phyloP scores from a whole-genome alignment of 1,140 invertebrate genomes.

The Cotesia glomerata region DNA sequence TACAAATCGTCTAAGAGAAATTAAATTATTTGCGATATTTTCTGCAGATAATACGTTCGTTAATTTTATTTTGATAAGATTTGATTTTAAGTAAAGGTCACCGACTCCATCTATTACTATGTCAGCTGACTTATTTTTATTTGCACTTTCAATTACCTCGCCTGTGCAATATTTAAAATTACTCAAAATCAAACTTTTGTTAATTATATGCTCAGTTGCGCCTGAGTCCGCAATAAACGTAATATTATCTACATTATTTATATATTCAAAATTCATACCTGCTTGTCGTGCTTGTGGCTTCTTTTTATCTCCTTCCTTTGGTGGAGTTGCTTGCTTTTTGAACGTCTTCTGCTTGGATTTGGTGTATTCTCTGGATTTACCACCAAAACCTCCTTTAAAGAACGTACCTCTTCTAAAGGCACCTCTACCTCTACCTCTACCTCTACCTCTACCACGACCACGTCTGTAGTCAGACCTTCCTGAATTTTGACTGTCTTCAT shows the following conservation, averaged over 20 bases:
- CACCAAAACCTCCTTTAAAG: no score
- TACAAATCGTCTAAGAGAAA: conserved; percentile 27
- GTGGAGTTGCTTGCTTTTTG: no score
- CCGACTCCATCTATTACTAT: conserved; percentile 30
- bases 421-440: conserved; percentile 13
- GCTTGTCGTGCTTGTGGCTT: no score
- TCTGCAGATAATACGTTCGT: conserved; percentile 22
- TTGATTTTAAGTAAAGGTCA: conserved; percentile 24
- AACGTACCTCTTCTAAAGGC: neutral
- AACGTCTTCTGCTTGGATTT: no score
- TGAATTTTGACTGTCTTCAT: neutral
- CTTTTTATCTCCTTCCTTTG: no score
- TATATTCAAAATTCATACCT: neutral
- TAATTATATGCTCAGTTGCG: conserved; percentile 31
- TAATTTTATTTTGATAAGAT: conserved; percentile 15
- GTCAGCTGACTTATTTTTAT: conserved; percentile 31
- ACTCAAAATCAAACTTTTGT: conserved; percentile 27
- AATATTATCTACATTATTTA: conserved; percentile 17
- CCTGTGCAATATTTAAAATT: conserved; percentile 22
- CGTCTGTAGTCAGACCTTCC: neutral
- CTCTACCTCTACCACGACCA: neutral
- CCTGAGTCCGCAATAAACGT: conserved; percentile 32
- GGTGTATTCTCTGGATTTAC: no score
- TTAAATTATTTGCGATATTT: conserved; percentile 23
- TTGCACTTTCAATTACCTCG: conserved; percentile 27